A percentile compares a stretch with the other conserved stretches of the same genome.
Conservation (phyloP, 53 echinoderm and acorn worm species). For the Patiria pectinifera region DNA sequence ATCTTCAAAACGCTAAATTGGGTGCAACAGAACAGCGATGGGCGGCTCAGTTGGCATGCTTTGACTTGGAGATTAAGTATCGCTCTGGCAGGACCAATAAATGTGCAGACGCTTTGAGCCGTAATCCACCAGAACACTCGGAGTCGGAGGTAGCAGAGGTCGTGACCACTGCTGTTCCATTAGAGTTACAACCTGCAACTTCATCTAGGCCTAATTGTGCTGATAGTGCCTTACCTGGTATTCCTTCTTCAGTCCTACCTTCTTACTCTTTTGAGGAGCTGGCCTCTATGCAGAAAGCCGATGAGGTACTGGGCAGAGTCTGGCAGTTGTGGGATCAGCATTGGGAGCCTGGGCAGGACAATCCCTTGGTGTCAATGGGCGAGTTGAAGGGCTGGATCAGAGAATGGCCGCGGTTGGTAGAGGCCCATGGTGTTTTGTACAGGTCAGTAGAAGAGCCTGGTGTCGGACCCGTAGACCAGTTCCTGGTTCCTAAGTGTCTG, state of each 20-base stretch:
- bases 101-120: constrained; percentile 31
- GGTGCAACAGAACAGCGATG: constrained; percentile 18
- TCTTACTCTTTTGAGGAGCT: constrained; percentile 64
- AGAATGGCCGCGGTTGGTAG: constrained; percentile 32
- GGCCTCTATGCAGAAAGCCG: constrained; percentile 56
- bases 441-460: neutral
- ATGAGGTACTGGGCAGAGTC: constrained; percentile 28
- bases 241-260: constrained; percentile 55
- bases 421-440: constrained; percentile 49
- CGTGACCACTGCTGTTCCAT: too few species aligned
- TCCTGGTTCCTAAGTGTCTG: constrained; percentile 44
- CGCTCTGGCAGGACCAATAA: constrained; percentile 42
- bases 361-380: neutral
- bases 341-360: constrained; percentile 62
- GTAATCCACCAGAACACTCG: neutral
- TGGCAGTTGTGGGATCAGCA: constrained; percentile 41
- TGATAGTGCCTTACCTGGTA: too few species aligned
- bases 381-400: constrained; percentile 55
- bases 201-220: too few species aligned
- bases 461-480: neutral
- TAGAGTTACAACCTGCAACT: too few species aligned
- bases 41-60: constrained; percentile 40
- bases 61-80: constrained; percentile 49
- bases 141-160: too few species aligned
- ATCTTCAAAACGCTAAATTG: constrained; percentile 22